Percentiles rank a stretch among this genome's conserved stretches.
Evolutionary conservation across 2,888 invertebrate genomes (phyloP).

Genomic region (Leucophenga maculata): DNA sequence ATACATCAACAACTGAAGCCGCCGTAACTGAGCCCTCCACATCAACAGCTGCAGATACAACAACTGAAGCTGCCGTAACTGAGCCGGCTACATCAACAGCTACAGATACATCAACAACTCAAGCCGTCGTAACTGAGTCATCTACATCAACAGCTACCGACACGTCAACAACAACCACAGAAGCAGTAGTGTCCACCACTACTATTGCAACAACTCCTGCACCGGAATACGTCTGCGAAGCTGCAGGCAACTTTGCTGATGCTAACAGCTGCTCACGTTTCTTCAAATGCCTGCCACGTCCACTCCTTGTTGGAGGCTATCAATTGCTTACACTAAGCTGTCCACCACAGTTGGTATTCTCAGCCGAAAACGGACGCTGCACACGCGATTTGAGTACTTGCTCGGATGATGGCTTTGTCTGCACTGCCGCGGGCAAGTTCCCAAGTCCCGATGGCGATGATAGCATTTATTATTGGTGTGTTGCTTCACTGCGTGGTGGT

Average conservation of each 20-base stretch:
- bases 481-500: conserved; percentile 45
- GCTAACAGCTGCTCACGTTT: conserved; percentile 53
- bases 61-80: too few relatives aligned
- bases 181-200: conserved; percentile 17
- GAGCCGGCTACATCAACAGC: not conserved
- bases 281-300: conserved; percentile 47
- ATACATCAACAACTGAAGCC: not conserved
- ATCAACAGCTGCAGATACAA: not conserved
- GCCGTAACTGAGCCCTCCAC: conserved; percentile 22
- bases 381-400: conserved; percentile 56
- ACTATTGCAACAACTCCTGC: conserved; percentile 42
- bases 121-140: not conserved
- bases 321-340: conserved; percentile 39
- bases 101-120: not conserved
- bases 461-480: conserved; percentile 57
- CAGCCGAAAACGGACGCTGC: conserved; percentile 49
- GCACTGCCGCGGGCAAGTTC: conserved; percentile 48
- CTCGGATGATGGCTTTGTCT: conserved; percentile 41
- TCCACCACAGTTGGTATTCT: conserved; percentile 47
- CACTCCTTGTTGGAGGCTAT: conserved; percentile 12
- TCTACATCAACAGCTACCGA: conserved; percentile 26
- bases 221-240: conserved; percentile 44
- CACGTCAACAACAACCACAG: conserved; percentile 5
- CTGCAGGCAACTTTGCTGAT: conserved; percentile 44
- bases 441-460: conserved; percentile 45